phyloP scores from a whole-genome alignment of 2,797 vertebrate species.

The Onychomys arenicola region DNA sequence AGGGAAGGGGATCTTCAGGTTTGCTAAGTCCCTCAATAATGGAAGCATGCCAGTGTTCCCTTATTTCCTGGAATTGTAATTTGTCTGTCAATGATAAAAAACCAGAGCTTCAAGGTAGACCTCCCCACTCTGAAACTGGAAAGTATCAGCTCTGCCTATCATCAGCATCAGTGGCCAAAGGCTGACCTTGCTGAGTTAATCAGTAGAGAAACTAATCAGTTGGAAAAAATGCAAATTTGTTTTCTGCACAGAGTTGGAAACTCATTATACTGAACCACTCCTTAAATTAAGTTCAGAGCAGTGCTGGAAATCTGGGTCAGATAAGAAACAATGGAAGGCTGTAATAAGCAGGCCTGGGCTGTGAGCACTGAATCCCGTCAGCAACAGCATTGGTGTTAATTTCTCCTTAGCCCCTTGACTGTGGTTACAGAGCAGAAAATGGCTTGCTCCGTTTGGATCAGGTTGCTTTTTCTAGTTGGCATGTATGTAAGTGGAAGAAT shows the following conservation, averaged over 20 bases:
- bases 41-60: background rate
- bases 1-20: background rate
- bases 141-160: constrained; percentile 59
- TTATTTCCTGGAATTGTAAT: background rate
- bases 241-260: constrained; percentile 78
- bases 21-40: background rate
- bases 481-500: background rate
- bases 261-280: constrained; percentile 76
- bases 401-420: constrained; percentile 1
- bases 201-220: constrained; percentile 80
- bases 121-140: constrained; percentile 40
- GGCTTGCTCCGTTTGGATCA: background rate
- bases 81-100: constrained; percentile 6
- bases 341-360: background rate
- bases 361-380: background rate
- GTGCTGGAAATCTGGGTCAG: constrained; percentile 74
- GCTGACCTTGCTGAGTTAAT: constrained; percentile 82
- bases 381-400: background rate
- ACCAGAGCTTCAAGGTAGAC: background rate
- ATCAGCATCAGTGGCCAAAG: constrained; percentile 72
- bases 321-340: constrained; percentile 52
- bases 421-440: constrained; percentile 18
- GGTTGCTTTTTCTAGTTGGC: background rate
- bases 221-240: constrained; percentile 83
- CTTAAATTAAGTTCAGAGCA: constrained; percentile 76